Conservation (phyloP, 2,113 vertebrate genomes). For the Protobothrops mucrosquamatus region DNA sequence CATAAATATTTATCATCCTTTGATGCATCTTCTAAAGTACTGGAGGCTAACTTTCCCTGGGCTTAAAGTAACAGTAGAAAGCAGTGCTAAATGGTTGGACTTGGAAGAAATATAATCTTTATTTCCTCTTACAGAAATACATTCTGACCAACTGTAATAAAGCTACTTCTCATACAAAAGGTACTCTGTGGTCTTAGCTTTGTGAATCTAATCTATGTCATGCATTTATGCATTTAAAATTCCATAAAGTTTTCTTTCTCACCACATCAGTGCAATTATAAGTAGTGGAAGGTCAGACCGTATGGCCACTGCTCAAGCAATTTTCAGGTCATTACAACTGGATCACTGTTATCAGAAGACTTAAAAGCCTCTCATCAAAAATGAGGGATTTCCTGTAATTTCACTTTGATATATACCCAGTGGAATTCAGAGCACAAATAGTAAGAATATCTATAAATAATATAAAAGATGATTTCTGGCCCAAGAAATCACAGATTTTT, state of each 20-base stretch:
- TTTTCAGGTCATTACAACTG: constrained; percentile 53
- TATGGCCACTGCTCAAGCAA: constrained; percentile 55
- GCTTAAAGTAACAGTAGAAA: constrained; percentile 57
- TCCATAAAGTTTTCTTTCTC: constrained; percentile 68
- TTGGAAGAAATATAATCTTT: background rate
- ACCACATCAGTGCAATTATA: constrained; percentile 54
- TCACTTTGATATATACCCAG: constrained; percentile 53
- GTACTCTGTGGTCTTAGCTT: constrained; percentile 67
- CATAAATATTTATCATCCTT: constrained; percentile 52
- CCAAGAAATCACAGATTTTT: background rate
- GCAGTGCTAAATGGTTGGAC: constrained; percentile 27
- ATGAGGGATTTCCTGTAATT: constrained; percentile 60
- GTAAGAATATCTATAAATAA: constrained; percentile 32
- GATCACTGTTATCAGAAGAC: constrained; percentile 59
- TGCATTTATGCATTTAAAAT: constrained; percentile 69
- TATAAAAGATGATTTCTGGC: constrained; percentile 4
- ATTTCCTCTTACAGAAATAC: constrained; percentile 44
- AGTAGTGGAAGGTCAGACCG: constrained; percentile 55
- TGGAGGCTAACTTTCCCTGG: constrained; percentile 59
- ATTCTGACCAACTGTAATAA: constrained; percentile 66
- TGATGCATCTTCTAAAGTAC: constrained; percentile 62
- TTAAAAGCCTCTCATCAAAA: constrained; percentile 60
- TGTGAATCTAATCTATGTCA: constrained; percentile 58
- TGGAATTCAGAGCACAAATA: constrained; percentile 35
- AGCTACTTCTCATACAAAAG: constrained; percentile 66